Evolutionary conservation across 1,140 invertebrate species (phyloP), one percentile per base, ranked within the genome.

Genomic region (Oreohelix idahoensis): DNA sequence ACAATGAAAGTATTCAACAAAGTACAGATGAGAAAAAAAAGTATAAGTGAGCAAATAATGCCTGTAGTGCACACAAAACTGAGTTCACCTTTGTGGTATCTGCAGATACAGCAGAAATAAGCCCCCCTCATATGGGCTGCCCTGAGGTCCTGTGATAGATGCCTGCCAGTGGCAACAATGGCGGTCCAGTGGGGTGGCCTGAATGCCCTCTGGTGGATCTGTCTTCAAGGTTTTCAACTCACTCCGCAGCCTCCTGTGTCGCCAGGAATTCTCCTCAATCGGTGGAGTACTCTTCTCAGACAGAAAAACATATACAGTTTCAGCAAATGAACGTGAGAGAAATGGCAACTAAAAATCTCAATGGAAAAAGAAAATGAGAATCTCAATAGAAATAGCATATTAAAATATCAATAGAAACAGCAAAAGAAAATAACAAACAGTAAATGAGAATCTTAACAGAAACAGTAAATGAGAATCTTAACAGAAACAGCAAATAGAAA

Each of bases 161-260:
- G 92, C 92, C 84, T 92, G 92, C 92, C 92, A 93, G 78, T 92
- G 90, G 85, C 90, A 92, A 77, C 91, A 92, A 83, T 94, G 93
- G 36, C 89, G 84, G 93, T 98, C 97, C 76, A 98, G 92, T 2
- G 97, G 97, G 71, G 95, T 95, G 15, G 97, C 97, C 90, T 96
- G 95, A 53, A 98, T 98, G 10, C 97, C 97, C 90, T 98, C 97
- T 0, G 96, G 96, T 36, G 97, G 96, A 91, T 98, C 97, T 79
- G 95, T 95, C 84, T 90, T 89, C 45, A 93, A 84, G 26, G 89
- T 91, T 79, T 92, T 92, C 38, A 92, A 84, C 83, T 93, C 92
- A 86, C 90, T 91, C 13, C 89, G 84, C 70, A 93, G 85, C 69
- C 92, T 79, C 49, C 90, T 84, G 83, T 92, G 91, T 83, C 91